Conservation (phyloP, 2,888 invertebrate species). For the Lepetodrilus schrolli region DNA sequence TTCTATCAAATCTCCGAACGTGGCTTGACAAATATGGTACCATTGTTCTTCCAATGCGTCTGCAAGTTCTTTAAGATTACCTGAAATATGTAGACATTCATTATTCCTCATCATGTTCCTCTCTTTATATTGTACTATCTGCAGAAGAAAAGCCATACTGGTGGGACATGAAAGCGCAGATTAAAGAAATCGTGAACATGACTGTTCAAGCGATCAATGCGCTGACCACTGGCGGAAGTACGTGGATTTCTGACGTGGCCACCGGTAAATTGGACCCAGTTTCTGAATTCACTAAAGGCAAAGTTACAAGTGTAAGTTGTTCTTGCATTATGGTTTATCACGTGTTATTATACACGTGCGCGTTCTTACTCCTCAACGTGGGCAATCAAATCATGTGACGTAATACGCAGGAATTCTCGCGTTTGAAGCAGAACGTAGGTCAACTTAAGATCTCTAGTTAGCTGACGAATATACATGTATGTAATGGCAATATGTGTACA, state of each 20-base stretch:
- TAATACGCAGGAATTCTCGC: too few species aligned
- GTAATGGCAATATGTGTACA: background rate
- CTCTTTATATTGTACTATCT: too few species aligned
- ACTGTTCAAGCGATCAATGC: conserved; percentile 40
- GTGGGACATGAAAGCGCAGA: conserved; percentile 51
- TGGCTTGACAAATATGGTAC: background rate
- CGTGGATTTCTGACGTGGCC: conserved; percentile 42
- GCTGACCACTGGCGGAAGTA: conserved; percentile 39
- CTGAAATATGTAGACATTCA: background rate
- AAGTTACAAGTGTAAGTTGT: conserved; percentile 43
- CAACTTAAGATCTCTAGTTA: background rate
- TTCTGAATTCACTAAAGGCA: conserved; percentile 46
- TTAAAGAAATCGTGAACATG: conserved; percentile 42
- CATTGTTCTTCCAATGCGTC: too few species aligned
- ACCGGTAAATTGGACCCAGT: conserved; percentile 42
- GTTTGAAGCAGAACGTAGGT: too few species aligned
- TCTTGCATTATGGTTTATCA: too few species aligned
- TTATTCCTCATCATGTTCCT: background rate
- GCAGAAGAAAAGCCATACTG: conserved; percentile 58
- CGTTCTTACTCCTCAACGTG: too few species aligned
- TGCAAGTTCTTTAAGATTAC: too few species aligned
- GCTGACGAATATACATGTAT: background rate
- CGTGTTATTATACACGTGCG: too few species aligned
- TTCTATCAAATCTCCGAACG: too few species aligned
- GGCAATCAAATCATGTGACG: background rate